Evolutionary conservation across 2,113 vertebrate genomes (phyloP).

Genomic region (Tupaia chinensis): DNA sequence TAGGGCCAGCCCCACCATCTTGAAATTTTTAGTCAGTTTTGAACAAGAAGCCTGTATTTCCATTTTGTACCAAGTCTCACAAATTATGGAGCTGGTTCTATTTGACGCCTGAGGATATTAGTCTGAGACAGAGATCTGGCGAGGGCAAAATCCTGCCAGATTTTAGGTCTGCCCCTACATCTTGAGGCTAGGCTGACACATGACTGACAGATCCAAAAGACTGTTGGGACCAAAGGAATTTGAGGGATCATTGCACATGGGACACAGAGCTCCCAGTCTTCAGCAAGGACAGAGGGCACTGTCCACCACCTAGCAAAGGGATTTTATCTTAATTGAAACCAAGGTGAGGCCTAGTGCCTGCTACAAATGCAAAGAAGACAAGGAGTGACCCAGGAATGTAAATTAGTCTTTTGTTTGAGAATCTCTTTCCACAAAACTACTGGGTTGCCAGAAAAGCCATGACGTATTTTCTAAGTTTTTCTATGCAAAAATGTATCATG

Average conservation of each 20-base stretch:
- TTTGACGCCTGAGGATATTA: too few relatives aligned
- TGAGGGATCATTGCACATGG: neutral
- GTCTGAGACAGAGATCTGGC: neutral
- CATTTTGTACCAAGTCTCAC: neutral
- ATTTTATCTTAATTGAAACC: neutral
- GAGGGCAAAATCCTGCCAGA: neutral
- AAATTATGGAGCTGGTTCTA: neutral
- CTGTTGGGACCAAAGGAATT: too few relatives aligned
- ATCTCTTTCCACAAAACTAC: neutral
- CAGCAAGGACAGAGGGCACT: neutral
- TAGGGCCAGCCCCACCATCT: neutral
- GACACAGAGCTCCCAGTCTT: neutral
- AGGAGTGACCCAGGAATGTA: neutral
- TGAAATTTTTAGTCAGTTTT: neutral
- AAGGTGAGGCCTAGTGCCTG: neutral
- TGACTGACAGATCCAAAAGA: neutral
- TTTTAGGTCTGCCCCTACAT: neutral
- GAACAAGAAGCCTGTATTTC: neutral
- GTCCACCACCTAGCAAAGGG: neutral
- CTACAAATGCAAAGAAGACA: neutral
- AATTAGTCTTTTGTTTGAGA: neutral
- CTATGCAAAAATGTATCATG: too few relatives aligned
- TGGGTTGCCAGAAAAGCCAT: neutral
- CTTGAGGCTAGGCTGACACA: neutral
- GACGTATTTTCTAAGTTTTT: too few relatives aligned